Percentiles rank a stretch among this genome's conserved stretches.
phyloP scores from a whole-genome alignment of 2,113 vertebrate species.

The Ctenomys sociabilis region DNA sequence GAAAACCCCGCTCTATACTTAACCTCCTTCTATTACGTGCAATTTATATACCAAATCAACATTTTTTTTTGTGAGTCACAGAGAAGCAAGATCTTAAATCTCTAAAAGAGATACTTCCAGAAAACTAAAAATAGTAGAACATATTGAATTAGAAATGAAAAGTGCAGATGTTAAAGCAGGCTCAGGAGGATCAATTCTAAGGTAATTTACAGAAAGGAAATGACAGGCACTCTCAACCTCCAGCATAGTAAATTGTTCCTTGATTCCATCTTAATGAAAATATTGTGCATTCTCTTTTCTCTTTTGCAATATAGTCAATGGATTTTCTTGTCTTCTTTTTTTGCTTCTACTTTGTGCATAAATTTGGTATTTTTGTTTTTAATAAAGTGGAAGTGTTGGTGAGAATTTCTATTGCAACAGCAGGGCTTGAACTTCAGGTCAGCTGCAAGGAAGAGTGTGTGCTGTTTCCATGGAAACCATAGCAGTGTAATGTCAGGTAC shows the following conservation, averaged over 20 bases:
- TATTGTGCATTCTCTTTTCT: conserved; percentile 50
- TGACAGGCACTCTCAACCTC: conserved; percentile 5
- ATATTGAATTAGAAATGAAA: conserved; percentile 63
- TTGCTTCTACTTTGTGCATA: conserved; percentile 77
- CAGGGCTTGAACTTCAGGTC: conserved; percentile 90
- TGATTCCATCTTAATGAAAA: conserved; percentile 72
- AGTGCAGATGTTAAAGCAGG: conserved; percentile 69
- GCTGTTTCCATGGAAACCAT: conserved; percentile 88
- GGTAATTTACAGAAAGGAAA: conserved; percentile 70
- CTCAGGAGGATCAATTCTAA: conserved; percentile 72
- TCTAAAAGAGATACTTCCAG: conserved; percentile 47
- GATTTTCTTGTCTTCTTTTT: conserved; percentile 45
- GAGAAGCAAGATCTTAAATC: conserved; percentile 53
- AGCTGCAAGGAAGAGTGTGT: conserved; percentile 88
- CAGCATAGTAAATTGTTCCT: conserved; percentile 75
- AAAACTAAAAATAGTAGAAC: conserved; percentile 64
- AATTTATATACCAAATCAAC: conserved; percentile 42
- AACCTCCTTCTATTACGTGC: conserved; percentile 53
- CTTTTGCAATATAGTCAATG: conserved; percentile 26
- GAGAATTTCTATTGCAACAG: conserved; percentile 88
- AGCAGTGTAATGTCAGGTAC: conserved; percentile 87
- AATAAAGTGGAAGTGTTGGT: conserved; percentile 87
- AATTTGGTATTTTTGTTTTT: conserved; percentile 82
- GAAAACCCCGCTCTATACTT: not conserved
- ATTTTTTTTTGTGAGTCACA: conserved; percentile 11